Conservation (phyloP, 2,888 invertebrate genomes). For the Oscheius sp. region DNA sequence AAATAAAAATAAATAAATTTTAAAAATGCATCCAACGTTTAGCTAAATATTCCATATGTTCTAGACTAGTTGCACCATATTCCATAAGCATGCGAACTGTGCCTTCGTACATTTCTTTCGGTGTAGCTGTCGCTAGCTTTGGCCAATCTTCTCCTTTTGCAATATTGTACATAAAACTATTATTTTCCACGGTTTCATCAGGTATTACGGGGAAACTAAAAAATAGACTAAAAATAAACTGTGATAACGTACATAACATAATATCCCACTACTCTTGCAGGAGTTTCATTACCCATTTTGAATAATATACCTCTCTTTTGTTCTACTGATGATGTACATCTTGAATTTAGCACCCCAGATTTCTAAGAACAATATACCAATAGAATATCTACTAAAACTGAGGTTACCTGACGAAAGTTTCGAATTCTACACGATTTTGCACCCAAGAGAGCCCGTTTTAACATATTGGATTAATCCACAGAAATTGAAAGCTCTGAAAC, state of each 20-base stretch:
- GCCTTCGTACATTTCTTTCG: constrained; percentile 72
- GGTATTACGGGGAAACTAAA: constrained; percentile 69
- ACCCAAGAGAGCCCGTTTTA: neutral
- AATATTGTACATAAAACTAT: constrained; percentile 67
- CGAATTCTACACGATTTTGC: neutral
- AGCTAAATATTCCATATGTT: constrained; percentile 67
- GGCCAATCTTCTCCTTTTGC: constrained; percentile 71
- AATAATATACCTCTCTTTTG: constrained; percentile 61
- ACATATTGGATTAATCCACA: neutral
- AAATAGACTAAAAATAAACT: constrained; percentile 9
- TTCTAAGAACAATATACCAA: constrained; percentile 17
- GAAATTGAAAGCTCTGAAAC: too few relatives aligned
- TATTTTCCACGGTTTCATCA: constrained; percentile 71
- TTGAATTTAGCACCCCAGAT: neutral
- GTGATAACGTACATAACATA: constrained; percentile 57
- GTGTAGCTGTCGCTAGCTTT: constrained; percentile 61
- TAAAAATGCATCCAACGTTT: constrained; percentile 45
- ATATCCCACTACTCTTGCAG: constrained; percentile 63
- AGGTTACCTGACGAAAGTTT: neutral
- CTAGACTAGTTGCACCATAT: constrained; percentile 69
- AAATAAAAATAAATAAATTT: neutral
- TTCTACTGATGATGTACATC: neutral
- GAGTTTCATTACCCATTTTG: constrained; percentile 68
- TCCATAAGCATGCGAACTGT: constrained; percentile 70
- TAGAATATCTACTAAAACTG: neutral